phyloP scores from a whole-genome alignment of 2,113 vertebrate species.

The Copsychus sechellarum region DNA sequence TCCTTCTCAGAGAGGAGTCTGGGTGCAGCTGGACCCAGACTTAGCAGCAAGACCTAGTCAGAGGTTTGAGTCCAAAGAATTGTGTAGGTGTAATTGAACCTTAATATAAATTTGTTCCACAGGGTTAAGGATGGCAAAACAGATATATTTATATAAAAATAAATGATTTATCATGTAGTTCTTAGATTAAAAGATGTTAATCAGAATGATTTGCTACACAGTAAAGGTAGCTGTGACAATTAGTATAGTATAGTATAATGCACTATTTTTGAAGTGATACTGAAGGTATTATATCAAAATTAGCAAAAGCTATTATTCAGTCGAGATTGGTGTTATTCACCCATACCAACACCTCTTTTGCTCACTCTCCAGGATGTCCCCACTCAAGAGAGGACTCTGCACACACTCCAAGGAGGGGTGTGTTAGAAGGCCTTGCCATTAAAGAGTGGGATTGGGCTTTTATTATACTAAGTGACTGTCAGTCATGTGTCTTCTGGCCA shows the following conservation, averaged over 20 bases:
- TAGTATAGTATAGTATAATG: background rate
- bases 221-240: background rate
- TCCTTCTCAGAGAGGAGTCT: background rate
- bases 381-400: background rate
- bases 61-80: background rate
- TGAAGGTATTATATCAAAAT: background rate
- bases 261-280: background rate
- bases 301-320: background rate
- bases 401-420: background rate
- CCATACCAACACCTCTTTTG: background rate
- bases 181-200: background rate
- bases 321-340: background rate
- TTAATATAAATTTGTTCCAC: no score
- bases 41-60: background rate
- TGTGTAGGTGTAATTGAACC: background rate
- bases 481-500: background rate
- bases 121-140: background rate
- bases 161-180: background rate
- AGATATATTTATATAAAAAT: background rate
- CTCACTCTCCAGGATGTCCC: background rate
- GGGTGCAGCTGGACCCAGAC: background rate
- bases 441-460: background rate
- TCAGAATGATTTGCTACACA: background rate
- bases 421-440: background rate
- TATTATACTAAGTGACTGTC: accelerated